Evolutionary conservation across 30 jellyfish, hydroid and myxozoan genomes (phyloP).

Genomic region (Turritopsis rubra): DNA sequence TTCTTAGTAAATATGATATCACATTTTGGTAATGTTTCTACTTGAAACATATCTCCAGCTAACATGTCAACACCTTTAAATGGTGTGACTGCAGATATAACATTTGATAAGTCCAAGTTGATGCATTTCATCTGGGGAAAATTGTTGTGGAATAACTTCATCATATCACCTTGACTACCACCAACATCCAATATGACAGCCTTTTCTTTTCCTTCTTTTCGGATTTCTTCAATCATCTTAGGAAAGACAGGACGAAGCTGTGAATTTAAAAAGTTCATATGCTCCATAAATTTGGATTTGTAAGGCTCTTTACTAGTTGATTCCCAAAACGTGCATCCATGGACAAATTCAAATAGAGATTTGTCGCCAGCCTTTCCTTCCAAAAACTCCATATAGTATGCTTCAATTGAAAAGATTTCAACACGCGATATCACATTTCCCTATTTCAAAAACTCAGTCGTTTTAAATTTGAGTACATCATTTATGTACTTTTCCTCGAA

Average conservation of each 20-base stretch:
- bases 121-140: not conserved
- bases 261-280: not conserved
- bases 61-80: slow-evolving; percentile 16
- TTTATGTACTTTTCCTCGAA: not conserved
- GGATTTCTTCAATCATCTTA: slow-evolving; percentile 2
- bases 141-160: not conserved
- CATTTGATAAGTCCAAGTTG: not conserved
- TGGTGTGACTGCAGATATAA: not conserved
- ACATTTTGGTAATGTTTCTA: slow-evolving; percentile 12
- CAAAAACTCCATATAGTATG: slow-evolving; percentile 3
- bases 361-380: not conserved
- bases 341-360: not conserved
- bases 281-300: not conserved
- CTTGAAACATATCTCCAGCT: slow-evolving; percentile 20
- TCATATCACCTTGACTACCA: slow-evolving; percentile 18
- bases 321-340: not conserved
- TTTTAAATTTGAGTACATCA: slow-evolving; percentile 2
- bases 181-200: slow-evolving; percentile 18
- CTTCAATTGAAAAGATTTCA: not conserved
- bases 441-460: slow-evolving; percentile 2
- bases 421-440: not conserved
- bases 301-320: not conserved
- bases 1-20: slow-evolving; percentile 12
- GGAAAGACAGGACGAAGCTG: not conserved
- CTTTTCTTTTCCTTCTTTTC: not conserved